Percentiles rank a stretch among this genome's conserved stretches.
Evolutionary conservation across 64 coral and sea anemone genomes (phyloP).

Genomic region (Cladopsammia gracilis): DNA sequence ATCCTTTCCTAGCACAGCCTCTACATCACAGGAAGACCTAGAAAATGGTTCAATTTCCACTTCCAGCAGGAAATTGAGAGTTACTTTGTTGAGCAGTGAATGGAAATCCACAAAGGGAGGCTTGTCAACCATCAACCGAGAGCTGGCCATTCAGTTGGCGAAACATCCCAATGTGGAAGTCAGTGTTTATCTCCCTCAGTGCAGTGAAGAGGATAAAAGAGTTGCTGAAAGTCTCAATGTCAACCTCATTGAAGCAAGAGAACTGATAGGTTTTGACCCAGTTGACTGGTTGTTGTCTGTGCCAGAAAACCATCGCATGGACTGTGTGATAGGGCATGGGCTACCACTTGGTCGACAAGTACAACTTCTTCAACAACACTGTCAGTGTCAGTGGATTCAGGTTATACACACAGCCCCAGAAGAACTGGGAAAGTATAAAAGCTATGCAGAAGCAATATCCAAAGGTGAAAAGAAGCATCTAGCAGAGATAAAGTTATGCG

Average conservation of each 20-base stretch:
- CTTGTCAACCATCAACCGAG: no score
- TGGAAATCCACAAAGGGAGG: no score
- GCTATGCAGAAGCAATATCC: not conserved
- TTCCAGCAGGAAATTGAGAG: no score
- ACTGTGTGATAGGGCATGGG: slow-evolving; percentile 24
- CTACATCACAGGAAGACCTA: no score
- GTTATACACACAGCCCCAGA: slow-evolving; percentile 7
- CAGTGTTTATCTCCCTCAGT: no score
- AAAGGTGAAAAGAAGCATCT: not conserved
- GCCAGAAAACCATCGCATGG: not conserved
- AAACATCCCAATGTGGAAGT: no score
- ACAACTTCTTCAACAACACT: no score
- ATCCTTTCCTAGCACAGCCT: no score
- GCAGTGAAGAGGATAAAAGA: not conserved
- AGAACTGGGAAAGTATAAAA: not conserved
- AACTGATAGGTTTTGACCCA: not conserved
- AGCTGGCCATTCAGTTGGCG: no score
- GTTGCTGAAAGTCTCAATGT: not conserved
- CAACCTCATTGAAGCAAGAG: not conserved
- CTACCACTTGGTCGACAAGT: not conserved
- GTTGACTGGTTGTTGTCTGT: no score
- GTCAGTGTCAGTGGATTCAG: slow-evolving; percentile 12
- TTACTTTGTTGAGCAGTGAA: no score
- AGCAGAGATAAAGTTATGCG: not conserved
- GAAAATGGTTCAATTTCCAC: no score